A percentile compares a stretch with the other conserved stretches of the same genome.
phyloP scores from a whole-genome alignment of 2,888 invertebrate genomes.

The Cephus spinipes region DNA sequence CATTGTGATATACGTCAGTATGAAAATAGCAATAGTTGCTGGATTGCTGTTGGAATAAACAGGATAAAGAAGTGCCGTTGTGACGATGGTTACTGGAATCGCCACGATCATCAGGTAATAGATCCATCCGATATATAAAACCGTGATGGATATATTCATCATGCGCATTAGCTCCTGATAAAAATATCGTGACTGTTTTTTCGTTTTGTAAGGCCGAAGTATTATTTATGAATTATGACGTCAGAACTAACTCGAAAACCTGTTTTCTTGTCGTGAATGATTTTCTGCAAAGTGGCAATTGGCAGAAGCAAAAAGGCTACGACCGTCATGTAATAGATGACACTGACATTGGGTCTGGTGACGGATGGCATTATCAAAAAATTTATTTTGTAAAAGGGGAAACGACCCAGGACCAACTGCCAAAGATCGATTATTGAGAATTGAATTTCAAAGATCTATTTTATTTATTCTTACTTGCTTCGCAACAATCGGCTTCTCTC shows the following conservation, averaged over 20 bases:
- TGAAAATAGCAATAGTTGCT: constrained; percentile 16
- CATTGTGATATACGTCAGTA: constrained; percentile 25
- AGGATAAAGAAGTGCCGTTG: constrained; percentile 13
- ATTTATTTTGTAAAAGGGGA: constrained; percentile 29
- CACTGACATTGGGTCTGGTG: constrained; percentile 31
- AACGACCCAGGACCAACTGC: constrained; percentile 32
- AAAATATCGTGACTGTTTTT: not conserved
- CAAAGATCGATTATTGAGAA: not conserved
- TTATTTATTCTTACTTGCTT: constrained; percentile 7
- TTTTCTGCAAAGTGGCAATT: constrained; percentile 26
- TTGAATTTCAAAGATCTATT: not conserved
- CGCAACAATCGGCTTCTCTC: not conserved
- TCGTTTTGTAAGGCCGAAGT: not conserved
- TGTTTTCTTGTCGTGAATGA: constrained; percentile 34
- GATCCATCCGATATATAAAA: constrained; percentile 35
- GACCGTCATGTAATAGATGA: constrained; percentile 36
- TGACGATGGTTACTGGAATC: constrained; percentile 30
- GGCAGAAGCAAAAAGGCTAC: constrained; percentile 32
- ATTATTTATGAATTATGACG: not conserved
- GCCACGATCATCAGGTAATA: constrained; percentile 31
- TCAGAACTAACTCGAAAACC: constrained; percentile 34
- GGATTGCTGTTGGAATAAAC: constrained; percentile 12
- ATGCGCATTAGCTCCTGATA: constrained; percentile 34
- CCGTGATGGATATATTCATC: constrained; percentile 23
- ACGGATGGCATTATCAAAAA: constrained; percentile 30